Evolutionary conservation across 2,888 invertebrate species (phyloP), one percentile per base, ranked within the genome.

Genomic region (Julus scanicus): DNA sequence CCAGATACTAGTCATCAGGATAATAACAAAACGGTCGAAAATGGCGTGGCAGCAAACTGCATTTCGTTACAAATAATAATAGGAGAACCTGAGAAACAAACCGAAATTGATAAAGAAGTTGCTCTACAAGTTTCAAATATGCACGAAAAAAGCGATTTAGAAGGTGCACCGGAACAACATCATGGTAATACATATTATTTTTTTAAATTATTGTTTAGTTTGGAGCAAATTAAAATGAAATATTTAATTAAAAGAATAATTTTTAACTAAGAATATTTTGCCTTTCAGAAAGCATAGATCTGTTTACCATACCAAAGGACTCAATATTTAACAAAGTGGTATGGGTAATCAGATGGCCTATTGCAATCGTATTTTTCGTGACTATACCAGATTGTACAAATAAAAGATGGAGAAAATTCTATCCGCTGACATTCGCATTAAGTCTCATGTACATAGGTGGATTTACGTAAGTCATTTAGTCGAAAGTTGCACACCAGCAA

Each of bases 371-470:
- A 17, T 96, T 97, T 92, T 94, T 95, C 90, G 94, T 97, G 90
- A 97, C 97, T 0, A 96, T 98, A 89, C 98, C 98, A 0, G 97
- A 98, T 92, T 98, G 98, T 92, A 95, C 96, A 91, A 95, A 95
- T 90, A 95, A 95, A 13, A 94, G 95, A 84, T 96, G 96, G 92
- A 96, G 96, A 91, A 96, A 95, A 91, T 96, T 96, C 95, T 98
- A 97, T 91, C 96, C 97, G 0, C 91, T 97, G 49, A 97, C 98
- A 0, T 98, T 98, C 91, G 94, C 97, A 86, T 97, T 98, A 96
- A 97, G 97, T 91, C 96, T 98, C 90, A 94, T 97, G 86, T 98
- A 98, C 98, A 97, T 98, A 90, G 98, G 97, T 88, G 95, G 96
- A 0, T 93, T 97, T 80, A 84, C 84, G 40, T 84, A 84, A 37